Conservation (phyloP, 2,797 vertebrate genomes). For the Erithacus rubecula region DNA sequence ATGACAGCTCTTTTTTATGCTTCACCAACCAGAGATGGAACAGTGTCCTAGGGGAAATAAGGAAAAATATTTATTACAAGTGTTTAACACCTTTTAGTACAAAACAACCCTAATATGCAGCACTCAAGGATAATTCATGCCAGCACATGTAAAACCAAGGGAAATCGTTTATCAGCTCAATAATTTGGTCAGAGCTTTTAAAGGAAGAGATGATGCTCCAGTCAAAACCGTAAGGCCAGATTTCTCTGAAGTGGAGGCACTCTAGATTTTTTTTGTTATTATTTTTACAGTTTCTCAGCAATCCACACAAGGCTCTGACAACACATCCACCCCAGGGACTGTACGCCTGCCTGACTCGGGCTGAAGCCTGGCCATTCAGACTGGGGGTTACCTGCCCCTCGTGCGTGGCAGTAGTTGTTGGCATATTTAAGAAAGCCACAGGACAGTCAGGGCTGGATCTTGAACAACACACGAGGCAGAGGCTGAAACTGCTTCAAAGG, state of each 20-base stretch:
- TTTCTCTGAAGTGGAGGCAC: neutral
- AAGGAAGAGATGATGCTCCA: slow-evolving; percentile 33
- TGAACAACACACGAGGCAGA: fast-evolving
- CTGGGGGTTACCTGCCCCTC: neutral
- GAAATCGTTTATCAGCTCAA: slow-evolving; percentile 69
- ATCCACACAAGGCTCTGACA: neutral
- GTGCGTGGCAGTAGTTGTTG: neutral
- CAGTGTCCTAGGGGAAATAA: slow-evolving; percentile 72
- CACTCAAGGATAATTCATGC: slow-evolving; percentile 68
- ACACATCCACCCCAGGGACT: neutral
- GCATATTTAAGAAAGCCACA: neutral
- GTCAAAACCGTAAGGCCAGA: slow-evolving; percentile 24
- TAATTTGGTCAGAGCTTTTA: slow-evolving; percentile 62
- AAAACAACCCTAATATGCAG: slow-evolving; percentile 70
- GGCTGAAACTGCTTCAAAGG: neutral
- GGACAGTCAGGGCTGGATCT: neutral
- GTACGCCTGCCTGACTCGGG: neutral
- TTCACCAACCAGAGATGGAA: slow-evolving; percentile 75
- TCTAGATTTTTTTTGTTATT: neutral
- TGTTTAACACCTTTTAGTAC: slow-evolving; percentile 78
- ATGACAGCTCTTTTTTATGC: slow-evolving; percentile 76
- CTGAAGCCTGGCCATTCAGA: neutral
- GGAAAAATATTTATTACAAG: slow-evolving; percentile 77
- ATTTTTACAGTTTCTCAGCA: neutral
- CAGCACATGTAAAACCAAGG: slow-evolving; percentile 69